Evolutionary conservation across 2,797 vertebrate species (phyloP), one percentile per base, ranked within the genome.

Genomic region (Lagothrix lagotricha): DNA sequence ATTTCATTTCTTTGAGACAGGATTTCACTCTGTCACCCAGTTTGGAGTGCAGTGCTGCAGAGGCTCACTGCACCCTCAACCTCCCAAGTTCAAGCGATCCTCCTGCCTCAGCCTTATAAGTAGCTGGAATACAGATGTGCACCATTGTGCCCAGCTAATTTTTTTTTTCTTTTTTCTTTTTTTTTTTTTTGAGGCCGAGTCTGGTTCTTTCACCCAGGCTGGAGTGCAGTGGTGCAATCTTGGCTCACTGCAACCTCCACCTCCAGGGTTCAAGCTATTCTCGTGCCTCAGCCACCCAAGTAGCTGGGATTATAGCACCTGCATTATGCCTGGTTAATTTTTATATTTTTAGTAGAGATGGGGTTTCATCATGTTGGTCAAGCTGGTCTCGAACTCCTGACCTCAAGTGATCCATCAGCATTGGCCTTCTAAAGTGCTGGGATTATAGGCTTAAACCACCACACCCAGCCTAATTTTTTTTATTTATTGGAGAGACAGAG

Each of bases 381-480:
- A 33, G 15, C 7, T 67, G 33, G 15, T 67, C 33, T n/a, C 0
- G 7, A 19, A 67, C 64, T 67, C 33, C 15, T n/a, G 64, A 67
- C 64, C 33, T 67, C 64, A 67, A n/a, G 14, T 67, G 64, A 67
- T n/a, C 64, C 7, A 4, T 17, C 64, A 33, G 33, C 33, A 7
- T 19, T 33, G 17, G 64, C 64, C 33, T 67, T 30, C 64, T 33
- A 67, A 67, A 67, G 64, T 67, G 33, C 33, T 4, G 15, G 15
- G 33, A 67, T 67, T 67, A 67, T 5, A 58, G 57, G 57, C 57
- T 58, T 58, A 28, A 28, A 4, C 26, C 57, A 28, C 33, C 33
- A 1, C 15, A 1, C 7, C 33, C 0, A 0, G 30, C 15, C 33
- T 67, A n/a, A 9, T 67, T 67, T 67, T n/a, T n/a, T 67, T 67